Base-by-base conservation (phyloP, 2,797 vertebrate species). In the Spatula versicolor region DNA sequence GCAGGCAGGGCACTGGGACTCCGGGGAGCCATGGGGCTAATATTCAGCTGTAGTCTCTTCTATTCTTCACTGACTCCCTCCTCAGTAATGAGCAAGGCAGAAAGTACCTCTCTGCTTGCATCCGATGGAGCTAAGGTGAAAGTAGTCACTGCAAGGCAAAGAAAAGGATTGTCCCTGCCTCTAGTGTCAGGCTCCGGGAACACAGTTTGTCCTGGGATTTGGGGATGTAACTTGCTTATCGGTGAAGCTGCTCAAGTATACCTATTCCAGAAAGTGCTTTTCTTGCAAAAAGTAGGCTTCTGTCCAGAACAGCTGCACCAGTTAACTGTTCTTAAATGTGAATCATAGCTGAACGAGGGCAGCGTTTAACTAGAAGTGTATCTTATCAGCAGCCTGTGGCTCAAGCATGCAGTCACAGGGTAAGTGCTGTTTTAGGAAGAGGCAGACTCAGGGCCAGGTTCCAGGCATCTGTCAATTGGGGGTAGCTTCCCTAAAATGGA, bases 381-480 rank as follows among this genome's bases (percentile, higher is more conserved):
- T 93, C 94, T 96, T 96, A 96, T 60, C 94, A 92, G 81, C 72
- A 93, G 68, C 50, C 81, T 5, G 0, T 72, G 78, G 92, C 92
- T 94, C 81, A 64, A 93, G 90, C 58, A 35, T 62, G 54, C 78
- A 80, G 71, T 79, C 60, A 41, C 63, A 84, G 83, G 22, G 17
- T 88, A 81, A 91, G 45, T 28, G 56, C 77, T 74, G 48, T 41
- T 94, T 80, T 80, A 93, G 67, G 55, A 82, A 90, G 56, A 93
- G 64, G 59, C 85, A 56, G 37, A 33, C 62, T 46, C 8, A 50
- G 80, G 74, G 87, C 83, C 1, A 7, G 35, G 12, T 84, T 93
- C 87, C 87, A 85, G 82, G 77, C 71, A 60, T 81, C 85, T 91
- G 74, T 91, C 90, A 90, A 21, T 50, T 81, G 4, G 3, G 26